Conservation (phyloP, 2,888 invertebrate species). For the Nomada hirtipes region DNA sequence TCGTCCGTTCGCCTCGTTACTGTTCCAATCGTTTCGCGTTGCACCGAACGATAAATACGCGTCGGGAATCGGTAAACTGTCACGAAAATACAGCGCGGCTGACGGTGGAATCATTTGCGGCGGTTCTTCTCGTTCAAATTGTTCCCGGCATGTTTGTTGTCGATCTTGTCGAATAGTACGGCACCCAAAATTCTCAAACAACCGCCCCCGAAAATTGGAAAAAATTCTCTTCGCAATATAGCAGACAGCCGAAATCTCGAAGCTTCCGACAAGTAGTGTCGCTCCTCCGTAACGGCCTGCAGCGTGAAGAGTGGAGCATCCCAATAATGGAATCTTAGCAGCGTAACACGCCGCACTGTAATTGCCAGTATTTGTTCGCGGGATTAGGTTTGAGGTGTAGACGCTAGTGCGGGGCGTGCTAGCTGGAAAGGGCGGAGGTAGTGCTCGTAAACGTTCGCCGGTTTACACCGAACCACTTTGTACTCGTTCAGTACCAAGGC, state of each 20-base stretch:
- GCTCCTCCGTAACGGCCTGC: no score
- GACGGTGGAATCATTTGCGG: neutral
- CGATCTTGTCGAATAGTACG: neutral
- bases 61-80: constrained; percentile 15
- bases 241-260: no score
- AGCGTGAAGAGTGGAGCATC: neutral
- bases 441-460: constrained; percentile 59
- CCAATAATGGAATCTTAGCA: constrained; percentile 62
- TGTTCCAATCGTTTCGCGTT: neutral
- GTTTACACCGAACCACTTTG: constrained; percentile 58
- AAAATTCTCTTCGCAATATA: neutral
- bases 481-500: constrained; percentile 54
- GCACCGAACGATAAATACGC: constrained; percentile 4
- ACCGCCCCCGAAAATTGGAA: neutral
- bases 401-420: neutral
- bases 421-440: constrained; percentile 47
- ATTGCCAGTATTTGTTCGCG: constrained; percentile 59
- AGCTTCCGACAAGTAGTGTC: no score
- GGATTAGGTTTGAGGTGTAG: constrained; percentile 1
- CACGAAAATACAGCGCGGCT: neutral
- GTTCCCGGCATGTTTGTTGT: neutral
- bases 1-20: neutral
- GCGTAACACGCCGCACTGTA: constrained; percentile 46
- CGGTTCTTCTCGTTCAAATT: neutral
- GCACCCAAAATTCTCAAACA: no score